Conservation (phyloP, 2,113 vertebrate genomes). For the Amazona guildingii region DNA sequence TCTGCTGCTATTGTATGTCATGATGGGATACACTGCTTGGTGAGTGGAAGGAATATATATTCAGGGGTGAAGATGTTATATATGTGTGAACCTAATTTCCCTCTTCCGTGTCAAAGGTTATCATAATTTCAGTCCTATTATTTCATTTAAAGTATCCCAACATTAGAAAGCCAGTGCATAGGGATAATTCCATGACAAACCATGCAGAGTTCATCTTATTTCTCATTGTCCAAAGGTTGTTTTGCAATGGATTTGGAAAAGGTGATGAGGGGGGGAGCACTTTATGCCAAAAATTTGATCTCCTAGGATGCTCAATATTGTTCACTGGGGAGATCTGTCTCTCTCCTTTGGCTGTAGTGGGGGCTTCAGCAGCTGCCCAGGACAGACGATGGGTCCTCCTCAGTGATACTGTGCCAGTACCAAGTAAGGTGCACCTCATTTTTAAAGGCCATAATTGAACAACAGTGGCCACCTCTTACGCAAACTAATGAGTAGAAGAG, state of each 20-base stretch:
- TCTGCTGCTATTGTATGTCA: accelerated
- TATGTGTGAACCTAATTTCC: background rate
- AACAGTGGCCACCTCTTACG: background rate
- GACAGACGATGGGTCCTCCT: accelerated
- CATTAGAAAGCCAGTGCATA: background rate
- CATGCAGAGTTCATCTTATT: background rate
- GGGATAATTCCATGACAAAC: background rate
- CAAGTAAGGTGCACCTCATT: background rate
- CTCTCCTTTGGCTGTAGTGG: background rate
- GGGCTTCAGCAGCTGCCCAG: background rate
- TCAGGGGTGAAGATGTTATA: background rate
- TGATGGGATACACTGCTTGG: background rate
- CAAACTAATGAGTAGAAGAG: background rate
- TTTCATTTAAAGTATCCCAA: background rate
- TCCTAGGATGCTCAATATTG: background rate
- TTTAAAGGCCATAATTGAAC: background rate
- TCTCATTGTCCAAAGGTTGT: background rate
- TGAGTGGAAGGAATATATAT: background rate
- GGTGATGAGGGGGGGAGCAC: background rate
- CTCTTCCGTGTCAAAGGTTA: background rate
- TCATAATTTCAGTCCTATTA: background rate
- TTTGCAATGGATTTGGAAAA: background rate
- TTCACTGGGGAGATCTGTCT: no score
- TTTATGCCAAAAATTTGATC: background rate
- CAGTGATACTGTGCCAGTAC: background rate